Base-by-base conservation (phyloP, 2,888 invertebrate species). In the Leptarthrus brevirostris region DNA sequence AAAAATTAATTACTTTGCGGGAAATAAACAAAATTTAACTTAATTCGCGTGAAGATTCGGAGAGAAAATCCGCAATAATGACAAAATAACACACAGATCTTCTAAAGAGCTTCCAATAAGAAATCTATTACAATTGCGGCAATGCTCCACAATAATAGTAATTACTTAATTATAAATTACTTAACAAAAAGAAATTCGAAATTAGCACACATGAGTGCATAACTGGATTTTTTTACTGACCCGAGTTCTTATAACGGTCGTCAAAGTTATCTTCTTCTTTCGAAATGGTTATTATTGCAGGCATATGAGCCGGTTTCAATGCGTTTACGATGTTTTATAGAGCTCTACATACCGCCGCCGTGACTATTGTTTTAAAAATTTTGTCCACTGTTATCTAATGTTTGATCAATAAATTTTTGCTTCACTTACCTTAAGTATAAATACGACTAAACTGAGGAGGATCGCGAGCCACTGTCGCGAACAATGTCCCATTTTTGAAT, bases 191-290 rank as follows among this genome's bases (percentile, higher is more conserved):
- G 84, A 84, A 84, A 84, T 83, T 83, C 82, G 80, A 83, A 84
- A 83, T 82, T 82, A 82, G 82, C 81, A 84, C 82, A 84, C 84
- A 84, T 84, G 82, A 84, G 83, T 84, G 84, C 84, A 84, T 84
- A 84, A 84, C 84, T 84, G 83, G 83, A 83, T 80, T 82, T 81
- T 82, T 80, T 81, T 81, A 80, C 78, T 80, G 53, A 70, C 72
- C 56, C 40, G 44, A 53, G 26, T 61, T 22, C 44, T 20, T 22
- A 24, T 58, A 72, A 61, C 56, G 47, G 56, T 73, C 64, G 16
- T 69, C 52, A 69, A 52, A 52, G 12, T 8, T 30, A 69, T 69
- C 69, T 30, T 69, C 64, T 61, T 61, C 66, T 69, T 69, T 69
- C 69, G 69, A 69, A 69, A 69, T 52, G 34, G 52, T 16, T 52